These are phyloP conservation scores for Garra rufa DNA, from an alignment of 2,113 vertebrate genomes.

Conservation along the genomic window DNA sequence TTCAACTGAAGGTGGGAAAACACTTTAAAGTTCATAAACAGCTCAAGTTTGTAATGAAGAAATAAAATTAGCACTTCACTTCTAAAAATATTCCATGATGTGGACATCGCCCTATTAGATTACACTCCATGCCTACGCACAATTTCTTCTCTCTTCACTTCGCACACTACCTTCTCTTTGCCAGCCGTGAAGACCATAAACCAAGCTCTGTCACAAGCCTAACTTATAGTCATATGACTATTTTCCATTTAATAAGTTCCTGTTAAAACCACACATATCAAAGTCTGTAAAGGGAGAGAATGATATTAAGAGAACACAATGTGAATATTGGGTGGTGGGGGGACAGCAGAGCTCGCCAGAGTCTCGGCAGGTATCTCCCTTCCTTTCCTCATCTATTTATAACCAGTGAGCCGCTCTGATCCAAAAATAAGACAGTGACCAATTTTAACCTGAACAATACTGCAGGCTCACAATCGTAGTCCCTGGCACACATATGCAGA, in stretches of 20 bases:
- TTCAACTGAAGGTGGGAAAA: background rate
- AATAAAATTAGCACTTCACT: conserved; percentile 66
- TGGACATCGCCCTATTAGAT: conserved; percentile 62
- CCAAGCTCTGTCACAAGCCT: conserved; percentile 5
- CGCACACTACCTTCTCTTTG: conserved; percentile 9
- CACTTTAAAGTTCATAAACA: conserved; percentile 51
- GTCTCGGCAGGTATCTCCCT: conserved; percentile 78
- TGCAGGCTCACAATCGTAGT: conserved; percentile 59
- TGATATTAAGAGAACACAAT: conserved; percentile 63
- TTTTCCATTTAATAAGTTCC: conserved; percentile 6
- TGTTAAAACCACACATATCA: conserved; percentile 15
- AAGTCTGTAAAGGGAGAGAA: conserved; percentile 28
- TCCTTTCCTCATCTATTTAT: conserved; percentile 80
- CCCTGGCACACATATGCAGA: conserved; percentile 53
- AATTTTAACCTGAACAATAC: conserved; percentile 73
- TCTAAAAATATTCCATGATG: conserved; percentile 62
- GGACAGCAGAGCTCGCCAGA: conserved; percentile 64
- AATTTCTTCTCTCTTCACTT: background rate
- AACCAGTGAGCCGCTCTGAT: conserved; percentile 66
- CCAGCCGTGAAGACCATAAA: conserved; percentile 19
- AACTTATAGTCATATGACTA: conserved; percentile 19
- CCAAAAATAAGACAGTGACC: conserved; percentile 79
- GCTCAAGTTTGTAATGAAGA: conserved; percentile 61
- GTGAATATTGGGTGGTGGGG: conserved; percentile 63
- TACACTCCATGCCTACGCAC: conserved; percentile 33